Percentiles rank a stretch among this genome's conserved stretches.
Evolutionary conservation across 2,797 vertebrate genomes (phyloP).

Genomic region (Merluccius polli): DNA sequence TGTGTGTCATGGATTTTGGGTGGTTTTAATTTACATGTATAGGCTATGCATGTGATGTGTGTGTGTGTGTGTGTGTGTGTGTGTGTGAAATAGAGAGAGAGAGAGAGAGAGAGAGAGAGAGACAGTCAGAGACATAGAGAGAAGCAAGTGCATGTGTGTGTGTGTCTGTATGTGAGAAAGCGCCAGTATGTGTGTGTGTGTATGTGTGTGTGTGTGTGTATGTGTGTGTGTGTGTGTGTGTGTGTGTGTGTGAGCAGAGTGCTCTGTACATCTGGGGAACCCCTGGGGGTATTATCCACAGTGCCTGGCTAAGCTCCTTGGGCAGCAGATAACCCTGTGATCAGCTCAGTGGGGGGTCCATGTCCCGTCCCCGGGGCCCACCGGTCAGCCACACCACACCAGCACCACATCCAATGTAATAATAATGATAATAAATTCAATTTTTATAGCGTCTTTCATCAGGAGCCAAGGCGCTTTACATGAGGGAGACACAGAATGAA

Average conservation of each 20-base stretch:
- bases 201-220: too few species aligned
- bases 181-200: too few species aligned
- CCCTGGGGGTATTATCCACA: conserved; percentile 41
- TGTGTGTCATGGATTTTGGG: background rate
- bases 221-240: too few species aligned
- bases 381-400: conserved; percentile 34
- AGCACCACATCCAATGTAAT: too few species aligned
- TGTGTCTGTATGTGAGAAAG: background rate
- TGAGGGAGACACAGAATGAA: too few species aligned
- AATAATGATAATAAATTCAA: too few species aligned
- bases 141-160: background rate
- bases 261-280: conserved; percentile 46
- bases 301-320: conserved; percentile 63
- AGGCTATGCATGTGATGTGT: background rate
- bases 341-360: conserved; percentile 64
- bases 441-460: too few species aligned
- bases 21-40: background rate
- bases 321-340: conserved; percentile 53
- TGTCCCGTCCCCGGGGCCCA: conserved; percentile 32
- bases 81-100: background rate
- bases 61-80: background rate
- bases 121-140: background rate
- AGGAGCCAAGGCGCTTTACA: too few species aligned
- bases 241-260: conserved; percentile 10
- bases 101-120: background rate